Percentiles rank a stretch among this genome's conserved stretches.
Conservation (phyloP, 2,113 vertebrate genomes). For the Phylloscopus trochilus region DNA sequence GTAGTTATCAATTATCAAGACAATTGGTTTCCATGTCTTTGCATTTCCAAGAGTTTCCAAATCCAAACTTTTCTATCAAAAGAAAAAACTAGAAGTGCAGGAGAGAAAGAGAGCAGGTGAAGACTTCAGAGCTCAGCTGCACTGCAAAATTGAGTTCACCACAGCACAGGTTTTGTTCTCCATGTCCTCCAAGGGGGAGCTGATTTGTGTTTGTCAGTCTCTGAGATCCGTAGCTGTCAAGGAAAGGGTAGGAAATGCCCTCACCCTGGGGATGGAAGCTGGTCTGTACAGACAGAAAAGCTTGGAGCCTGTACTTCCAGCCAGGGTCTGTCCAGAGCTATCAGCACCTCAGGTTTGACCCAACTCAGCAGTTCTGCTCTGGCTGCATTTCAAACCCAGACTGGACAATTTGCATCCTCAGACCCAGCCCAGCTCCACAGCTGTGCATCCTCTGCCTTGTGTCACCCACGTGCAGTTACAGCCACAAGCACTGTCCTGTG, state of each 20-base stretch:
- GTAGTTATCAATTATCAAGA: neutral
- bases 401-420: neutral
- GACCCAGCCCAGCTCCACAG: neutral
- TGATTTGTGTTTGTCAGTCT: neutral
- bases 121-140: neutral
- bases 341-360: neutral
- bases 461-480: accelerated
- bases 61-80: neutral
- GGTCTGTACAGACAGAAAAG: neutral
- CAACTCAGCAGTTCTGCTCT: no score
- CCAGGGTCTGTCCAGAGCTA: neutral
- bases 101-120: neutral
- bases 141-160: neutral
- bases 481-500: neutral
- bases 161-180: neutral
- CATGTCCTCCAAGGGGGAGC: neutral
- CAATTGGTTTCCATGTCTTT: neutral
- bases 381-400: neutral
- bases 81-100: neutral
- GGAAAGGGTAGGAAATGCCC: neutral
- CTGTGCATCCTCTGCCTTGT: neutral
- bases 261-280: neutral
- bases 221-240: neutral
- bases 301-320: neutral
- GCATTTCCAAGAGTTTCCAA: neutral